Evolutionary conservation across 1,140 invertebrate genomes (phyloP).

Genomic region (Drosophila carrolli): DNA sequence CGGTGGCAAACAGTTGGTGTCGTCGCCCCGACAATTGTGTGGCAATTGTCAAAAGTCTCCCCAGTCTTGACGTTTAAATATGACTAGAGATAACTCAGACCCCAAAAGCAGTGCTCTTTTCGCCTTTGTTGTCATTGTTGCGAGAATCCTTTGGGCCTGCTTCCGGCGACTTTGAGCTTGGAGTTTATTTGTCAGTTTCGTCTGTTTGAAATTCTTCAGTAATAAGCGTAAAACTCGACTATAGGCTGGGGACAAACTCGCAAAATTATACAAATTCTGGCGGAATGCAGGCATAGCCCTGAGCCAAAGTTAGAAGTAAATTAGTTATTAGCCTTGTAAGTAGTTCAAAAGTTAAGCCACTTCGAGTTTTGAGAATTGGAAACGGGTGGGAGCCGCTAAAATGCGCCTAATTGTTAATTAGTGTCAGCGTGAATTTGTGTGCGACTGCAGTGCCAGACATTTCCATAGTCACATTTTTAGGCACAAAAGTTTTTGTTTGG

Average conservation of each 20-base stretch:
- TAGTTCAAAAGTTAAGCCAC: slow-evolving; percentile 69
- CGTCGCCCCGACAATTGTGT: slow-evolving; percentile 71
- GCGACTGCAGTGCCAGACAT: slow-evolving; percentile 60
- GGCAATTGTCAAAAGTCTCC: slow-evolving; percentile 80
- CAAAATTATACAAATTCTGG: slow-evolving; percentile 28
- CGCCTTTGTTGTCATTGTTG: slow-evolving; percentile 62
- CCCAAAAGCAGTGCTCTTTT: slow-evolving; percentile 35
- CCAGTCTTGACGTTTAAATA: slow-evolving; percentile 73
- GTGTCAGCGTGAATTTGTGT: slow-evolving; percentile 77
- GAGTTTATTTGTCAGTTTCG: slow-evolving; percentile 79
- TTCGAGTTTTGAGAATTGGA: slow-evolving; percentile 14
- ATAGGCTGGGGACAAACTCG: slow-evolving; percentile 61
- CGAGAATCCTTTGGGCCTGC: slow-evolving; percentile 72
- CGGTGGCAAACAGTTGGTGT: slow-evolving; percentile 37
- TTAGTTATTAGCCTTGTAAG: slow-evolving; percentile 81
- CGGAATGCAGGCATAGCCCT: slow-evolving; percentile 28
- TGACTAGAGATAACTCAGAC: slow-evolving; percentile 75
- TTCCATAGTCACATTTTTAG: slow-evolving; percentile 73
- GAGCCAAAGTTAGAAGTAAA: slow-evolving; percentile 67
- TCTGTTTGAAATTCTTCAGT: slow-evolving; percentile 70
- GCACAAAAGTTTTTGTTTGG: slow-evolving; percentile 68
- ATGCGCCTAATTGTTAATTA: slow-evolving; percentile 84
- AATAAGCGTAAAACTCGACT: slow-evolving; percentile 72
- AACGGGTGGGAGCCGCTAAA: slow-evolving; percentile 63
- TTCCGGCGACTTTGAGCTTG: slow-evolving; percentile 49